Evolutionary conservation across 2,888 invertebrate genomes (phyloP).

Genomic region (Lepidochrysops patricia): DNA sequence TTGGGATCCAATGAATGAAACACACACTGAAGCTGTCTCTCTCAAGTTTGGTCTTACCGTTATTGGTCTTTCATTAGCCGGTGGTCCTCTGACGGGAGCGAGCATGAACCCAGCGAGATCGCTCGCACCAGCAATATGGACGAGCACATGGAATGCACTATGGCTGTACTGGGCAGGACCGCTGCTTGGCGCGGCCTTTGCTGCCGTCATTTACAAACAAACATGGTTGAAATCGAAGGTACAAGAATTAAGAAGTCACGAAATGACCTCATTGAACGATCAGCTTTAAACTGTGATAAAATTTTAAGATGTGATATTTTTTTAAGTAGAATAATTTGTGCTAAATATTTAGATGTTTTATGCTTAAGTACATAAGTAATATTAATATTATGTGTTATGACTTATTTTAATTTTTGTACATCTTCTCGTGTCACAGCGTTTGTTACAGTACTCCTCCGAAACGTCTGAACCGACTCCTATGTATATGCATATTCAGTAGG

Average conservation of each 20-base stretch:
- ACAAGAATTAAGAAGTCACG: neutral
- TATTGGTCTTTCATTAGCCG: slow-evolving; percentile 76
- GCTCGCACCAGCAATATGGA: slow-evolving; percentile 82
- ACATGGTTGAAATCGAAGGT: slow-evolving; percentile 31
- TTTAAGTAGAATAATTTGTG: neutral
- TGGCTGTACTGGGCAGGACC: slow-evolving; percentile 85
- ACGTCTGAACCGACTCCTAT: too few relatives aligned
- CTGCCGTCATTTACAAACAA: slow-evolving; percentile 43
- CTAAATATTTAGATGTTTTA: neutral
- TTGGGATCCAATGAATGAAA: slow-evolving; percentile 81
- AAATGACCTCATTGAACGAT: neutral
- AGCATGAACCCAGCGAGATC: slow-evolving; percentile 83
- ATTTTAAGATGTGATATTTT: neutral
- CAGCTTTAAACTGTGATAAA: neutral
- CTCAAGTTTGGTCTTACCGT: slow-evolving; percentile 80
- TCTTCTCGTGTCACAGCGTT: too few relatives aligned
- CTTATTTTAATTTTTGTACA: too few relatives aligned
- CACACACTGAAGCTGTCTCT: slow-evolving; percentile 77
- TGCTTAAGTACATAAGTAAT: too few relatives aligned
- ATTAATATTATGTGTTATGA: neutral
- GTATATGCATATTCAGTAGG: too few relatives aligned
- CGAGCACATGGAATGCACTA: slow-evolving; percentile 77
- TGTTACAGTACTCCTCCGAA: too few relatives aligned
- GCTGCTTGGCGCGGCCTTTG: slow-evolving; percentile 38
- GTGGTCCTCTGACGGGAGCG: slow-evolving; percentile 80